phyloP scores from a whole-genome alignment of 2,113 vertebrate genomes.

The Syngnathus scovelli region DNA sequence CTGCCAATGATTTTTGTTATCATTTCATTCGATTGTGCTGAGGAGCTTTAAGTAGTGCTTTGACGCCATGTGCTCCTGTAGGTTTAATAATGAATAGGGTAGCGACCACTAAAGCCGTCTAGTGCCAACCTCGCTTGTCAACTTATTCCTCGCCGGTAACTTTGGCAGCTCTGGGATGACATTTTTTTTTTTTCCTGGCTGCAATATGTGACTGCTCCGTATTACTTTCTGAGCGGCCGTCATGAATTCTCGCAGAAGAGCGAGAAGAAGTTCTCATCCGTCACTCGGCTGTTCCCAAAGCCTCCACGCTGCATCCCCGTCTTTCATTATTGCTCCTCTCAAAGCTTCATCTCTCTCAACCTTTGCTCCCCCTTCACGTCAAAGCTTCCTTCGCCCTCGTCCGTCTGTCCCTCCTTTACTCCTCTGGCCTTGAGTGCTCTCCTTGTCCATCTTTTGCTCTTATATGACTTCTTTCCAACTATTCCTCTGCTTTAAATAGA shows the following conservation, averaged over 20 bases:
- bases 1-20: conserved; percentile 15
- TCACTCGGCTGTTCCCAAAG: conserved; percentile 24
- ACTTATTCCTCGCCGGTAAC: conserved; percentile 47
- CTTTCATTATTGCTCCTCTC: conserved; percentile 46
- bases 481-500: conserved; percentile 39
- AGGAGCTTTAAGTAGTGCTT: background rate
- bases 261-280: conserved; percentile 32
- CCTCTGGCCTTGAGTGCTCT: conserved; percentile 33
- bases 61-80: background rate
- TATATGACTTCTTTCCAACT: too few species aligned
- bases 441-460: conserved; percentile 32
- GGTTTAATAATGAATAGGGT: background rate
- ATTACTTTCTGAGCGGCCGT: conserved; percentile 28
- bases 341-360: conserved; percentile 38
- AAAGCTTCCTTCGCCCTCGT: conserved; percentile 23
- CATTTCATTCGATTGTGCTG: too few species aligned
- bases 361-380: conserved; percentile 23
- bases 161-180: conserved; percentile 50
- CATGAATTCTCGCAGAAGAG: conserved; percentile 29
- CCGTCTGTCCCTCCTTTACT: conserved; percentile 17
- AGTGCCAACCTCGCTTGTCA: conserved; percentile 48
- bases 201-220: conserved; percentile 32
- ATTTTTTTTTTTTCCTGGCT: conserved; percentile 19
- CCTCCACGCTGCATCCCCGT: conserved; percentile 33
- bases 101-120: conserved; percentile 20